Evolutionary conservation across 2,113 vertebrate species (phyloP), one percentile per base, ranked within the genome.

Genomic region (Galeopterus variegatus): DNA sequence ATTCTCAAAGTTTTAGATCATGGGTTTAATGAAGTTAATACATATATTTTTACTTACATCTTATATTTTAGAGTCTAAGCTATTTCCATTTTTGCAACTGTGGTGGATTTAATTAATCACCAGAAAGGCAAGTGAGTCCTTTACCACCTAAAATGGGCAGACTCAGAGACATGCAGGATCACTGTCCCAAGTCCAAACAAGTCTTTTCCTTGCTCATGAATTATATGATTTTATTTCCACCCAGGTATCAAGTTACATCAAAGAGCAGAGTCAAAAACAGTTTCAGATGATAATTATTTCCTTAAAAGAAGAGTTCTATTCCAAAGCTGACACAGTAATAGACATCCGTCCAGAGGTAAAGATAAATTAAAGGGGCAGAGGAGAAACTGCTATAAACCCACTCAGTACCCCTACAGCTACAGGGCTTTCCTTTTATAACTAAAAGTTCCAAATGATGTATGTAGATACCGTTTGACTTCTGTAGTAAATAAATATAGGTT

Each of bases 241-340:
- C 88, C 98, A 99, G 99, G 99, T 99, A 58, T 99, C 99, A 0
- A 99, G 98, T 95, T 99, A 99, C 97, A 99, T 99, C 97, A 98
- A 98, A 84, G 99, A 99, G 62, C 99, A 99, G 96, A 99, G 99
- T 52, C 98, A 96, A 6, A 95, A 99, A 11, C 99, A 99, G 82
- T 89, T 99, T 94, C 99, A 99, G 98, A 99, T 99, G 98, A 99
- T 99, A 17, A 98, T 99, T 95, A 99, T 99, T 98, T 99, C 99
- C 60, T 98, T 99, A 36, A 99, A 99, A 94, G 99, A 99, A 95
- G 99, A 99, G 98, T 99, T 99, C 72, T 99, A 99, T 93, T 99
- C 98, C 93, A 99, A 97, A 97, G 99, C 99, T 0, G 99, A 99
- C 0, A 99, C 99, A 23, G 92, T 99, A 83, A 98, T 99, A 65